Conservation (phyloP, 2,113 vertebrate species). For the Chaenocephalus aceratus region DNA sequence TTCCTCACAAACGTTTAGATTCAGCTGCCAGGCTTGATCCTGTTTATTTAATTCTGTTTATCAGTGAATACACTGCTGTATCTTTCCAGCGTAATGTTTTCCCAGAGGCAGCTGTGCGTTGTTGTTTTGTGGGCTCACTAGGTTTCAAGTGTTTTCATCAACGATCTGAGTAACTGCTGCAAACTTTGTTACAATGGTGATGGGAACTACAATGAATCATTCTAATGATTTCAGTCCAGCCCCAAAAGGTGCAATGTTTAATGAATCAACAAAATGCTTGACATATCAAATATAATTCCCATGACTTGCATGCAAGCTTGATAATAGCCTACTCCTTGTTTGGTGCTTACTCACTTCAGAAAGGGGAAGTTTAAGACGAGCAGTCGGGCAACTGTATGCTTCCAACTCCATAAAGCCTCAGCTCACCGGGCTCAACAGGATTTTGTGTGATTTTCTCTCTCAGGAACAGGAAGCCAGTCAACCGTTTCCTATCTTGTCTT, state of each 20-base stretch:
- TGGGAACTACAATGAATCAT: background rate
- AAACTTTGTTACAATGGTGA: background rate
- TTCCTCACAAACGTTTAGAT: conserved; percentile 2
- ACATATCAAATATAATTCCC: background rate
- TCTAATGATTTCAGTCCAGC: background rate
- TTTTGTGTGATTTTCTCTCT: background rate
- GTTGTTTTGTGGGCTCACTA: background rate
- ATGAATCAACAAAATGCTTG: background rate
- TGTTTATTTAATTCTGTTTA: conserved; percentile 34
- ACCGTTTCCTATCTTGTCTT: background rate
- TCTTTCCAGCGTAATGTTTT: conserved; percentile 5
- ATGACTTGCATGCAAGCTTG: background rate
- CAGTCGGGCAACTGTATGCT: background rate
- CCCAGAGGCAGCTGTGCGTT: background rate
- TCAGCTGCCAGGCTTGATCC: conserved; percentile 4
- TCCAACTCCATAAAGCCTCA: conserved; percentile 1
- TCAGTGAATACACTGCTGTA: background rate
- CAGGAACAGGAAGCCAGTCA: conserved; percentile 7
- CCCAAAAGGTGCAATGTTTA: background rate
- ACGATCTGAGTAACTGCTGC: background rate
- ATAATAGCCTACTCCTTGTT: background rate
- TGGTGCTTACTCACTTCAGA: background rate
- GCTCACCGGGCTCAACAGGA: background rate
- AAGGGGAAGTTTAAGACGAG: background rate
- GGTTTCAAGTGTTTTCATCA: conserved; percentile 14